A percentile compares a stretch with the other conserved stretches of the same genome.
Evolutionary conservation across 2,797 vertebrate genomes (phyloP).

Genomic region (Malurus splendens): DNA sequence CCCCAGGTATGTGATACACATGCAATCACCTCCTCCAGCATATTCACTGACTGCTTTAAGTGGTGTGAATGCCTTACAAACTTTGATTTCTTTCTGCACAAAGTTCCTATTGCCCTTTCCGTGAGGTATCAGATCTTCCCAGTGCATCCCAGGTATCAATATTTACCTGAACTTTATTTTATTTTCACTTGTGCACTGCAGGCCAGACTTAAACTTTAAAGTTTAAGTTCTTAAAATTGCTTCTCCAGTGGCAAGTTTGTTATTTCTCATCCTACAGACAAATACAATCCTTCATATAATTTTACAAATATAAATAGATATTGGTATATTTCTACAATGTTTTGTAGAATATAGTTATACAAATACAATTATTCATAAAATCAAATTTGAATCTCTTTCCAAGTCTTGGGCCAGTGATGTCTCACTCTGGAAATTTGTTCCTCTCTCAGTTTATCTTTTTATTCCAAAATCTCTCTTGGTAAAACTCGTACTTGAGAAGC

Average conservation of each 20-base stretch:
- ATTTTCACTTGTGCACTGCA: not conserved
- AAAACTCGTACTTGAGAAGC: not conserved
- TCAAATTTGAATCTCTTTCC: not conserved
- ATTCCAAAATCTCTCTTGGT: not conserved
- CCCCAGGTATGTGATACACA: not conserved
- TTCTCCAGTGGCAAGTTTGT: not conserved
- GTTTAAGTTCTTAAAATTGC: not conserved
- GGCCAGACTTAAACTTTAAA: not conserved
- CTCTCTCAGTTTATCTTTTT: not conserved
- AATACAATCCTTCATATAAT: not conserved
- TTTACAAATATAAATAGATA: not conserved
- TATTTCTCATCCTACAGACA: not conserved
- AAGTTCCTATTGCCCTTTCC: not conserved
- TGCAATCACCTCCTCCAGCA: not conserved
- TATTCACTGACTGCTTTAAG: not conserved
- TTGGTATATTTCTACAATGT: not conserved
- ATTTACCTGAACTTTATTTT: not conserved
- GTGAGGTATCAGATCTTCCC: not conserved
- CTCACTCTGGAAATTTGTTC: not conserved
- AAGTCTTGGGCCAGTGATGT: not conserved
- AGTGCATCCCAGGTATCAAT: not conserved
- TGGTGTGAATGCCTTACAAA: rapidly evolving
- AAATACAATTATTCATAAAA: not conserved
- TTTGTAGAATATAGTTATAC: not conserved
- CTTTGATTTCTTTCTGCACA: not conserved